Evolutionary conservation across 2,797 vertebrate genomes (phyloP).

Genomic region (Molothrus aeneus): DNA sequence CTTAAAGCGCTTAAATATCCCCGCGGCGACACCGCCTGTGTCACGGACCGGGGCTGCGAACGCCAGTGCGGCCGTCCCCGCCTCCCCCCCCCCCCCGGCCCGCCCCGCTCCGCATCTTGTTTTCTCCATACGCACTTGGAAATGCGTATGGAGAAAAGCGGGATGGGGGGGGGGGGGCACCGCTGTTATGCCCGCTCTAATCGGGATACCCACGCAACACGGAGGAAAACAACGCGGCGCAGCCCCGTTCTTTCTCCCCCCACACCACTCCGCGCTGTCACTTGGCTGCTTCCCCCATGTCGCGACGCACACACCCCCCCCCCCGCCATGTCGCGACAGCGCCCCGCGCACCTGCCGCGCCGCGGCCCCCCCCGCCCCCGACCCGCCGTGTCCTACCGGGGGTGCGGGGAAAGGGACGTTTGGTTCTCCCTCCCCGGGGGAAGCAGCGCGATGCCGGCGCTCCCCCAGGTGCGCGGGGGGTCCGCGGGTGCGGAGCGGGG

Average conservation of each 20-base stretch:
- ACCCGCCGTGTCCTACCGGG: not conserved
- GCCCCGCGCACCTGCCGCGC: conserved; percentile 1
- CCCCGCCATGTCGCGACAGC: not conserved
- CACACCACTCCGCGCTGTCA: not conserved
- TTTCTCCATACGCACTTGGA: conserved; percentile 3
- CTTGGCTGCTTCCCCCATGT: not conserved
- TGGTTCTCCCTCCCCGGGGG: not conserved
- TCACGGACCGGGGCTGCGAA: not conserved
- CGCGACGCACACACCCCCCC: not conserved
- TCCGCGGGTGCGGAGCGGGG: conserved; percentile 37
- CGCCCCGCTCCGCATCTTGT: not conserved
- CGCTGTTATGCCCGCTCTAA: not conserved
- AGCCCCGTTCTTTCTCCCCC: not conserved
- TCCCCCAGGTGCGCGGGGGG: conserved; percentile 31
- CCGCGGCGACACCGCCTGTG: not conserved
- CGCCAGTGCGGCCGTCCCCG: not conserved
- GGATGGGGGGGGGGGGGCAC: not conserved
- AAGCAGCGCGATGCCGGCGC: not conserved
- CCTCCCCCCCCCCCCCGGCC: not conserved
- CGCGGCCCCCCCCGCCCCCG: too few species aligned
- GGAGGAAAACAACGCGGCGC: not conserved
- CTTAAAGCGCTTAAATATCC: not conserved
- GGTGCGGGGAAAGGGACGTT: not conserved
- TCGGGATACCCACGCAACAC: not conserved
- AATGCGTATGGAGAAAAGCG: not conserved